These are phyloP conservation scores for Oophaga pumilio DNA, from an alignment of 2,113 vertebrate genomes.

Conservation along the genomic window DNA sequence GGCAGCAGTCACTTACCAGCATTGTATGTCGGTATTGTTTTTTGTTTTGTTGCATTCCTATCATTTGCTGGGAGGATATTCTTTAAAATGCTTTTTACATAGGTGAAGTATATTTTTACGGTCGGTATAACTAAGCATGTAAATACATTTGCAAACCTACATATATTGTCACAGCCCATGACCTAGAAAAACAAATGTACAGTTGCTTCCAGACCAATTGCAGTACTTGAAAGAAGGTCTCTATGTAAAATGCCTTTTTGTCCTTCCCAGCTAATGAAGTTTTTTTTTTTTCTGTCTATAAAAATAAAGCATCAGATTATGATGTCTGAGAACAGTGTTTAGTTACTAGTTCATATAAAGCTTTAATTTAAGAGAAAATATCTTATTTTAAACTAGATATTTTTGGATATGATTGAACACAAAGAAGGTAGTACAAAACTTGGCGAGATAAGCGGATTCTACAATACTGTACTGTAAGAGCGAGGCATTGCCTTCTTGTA, in stretches of 20 bases:
- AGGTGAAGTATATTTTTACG: background rate
- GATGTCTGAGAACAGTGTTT: slow-evolving; percentile 62
- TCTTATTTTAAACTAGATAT: slow-evolving; percentile 76
- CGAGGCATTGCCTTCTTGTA: slow-evolving; percentile 83
- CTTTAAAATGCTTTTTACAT: background rate
- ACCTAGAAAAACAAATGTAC: slow-evolving; percentile 57
- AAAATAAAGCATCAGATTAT: slow-evolving; percentile 70
- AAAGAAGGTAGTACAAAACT: slow-evolving; percentile 72
- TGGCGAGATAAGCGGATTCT: slow-evolving; percentile 82
- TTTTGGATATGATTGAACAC: slow-evolving; percentile 79
- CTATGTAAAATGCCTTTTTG: slow-evolving; percentile 61
- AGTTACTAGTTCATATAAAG: slow-evolving; percentile 72
- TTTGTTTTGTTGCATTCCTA: slow-evolving; percentile 61
- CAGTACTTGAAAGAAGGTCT: slow-evolving; percentile 72
- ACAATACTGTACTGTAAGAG: slow-evolving; percentile 83
- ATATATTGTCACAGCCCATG: background rate
- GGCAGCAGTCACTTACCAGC: slow-evolving; percentile 66
- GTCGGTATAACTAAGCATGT: background rate
- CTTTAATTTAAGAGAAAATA: slow-evolving; percentile 78
- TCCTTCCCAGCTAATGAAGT: slow-evolving; percentile 69
- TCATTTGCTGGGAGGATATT: slow-evolving; percentile 60
- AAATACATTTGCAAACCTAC: slow-evolving; percentile 42
- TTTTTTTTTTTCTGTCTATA: slow-evolving; percentile 64
- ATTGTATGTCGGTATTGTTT: slow-evolving; percentile 58
- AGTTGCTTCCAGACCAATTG: slow-evolving; percentile 63